Base-by-base conservation (phyloP, 2,888 invertebrate genomes). In the Parascotia fuliginaria region DNA sequence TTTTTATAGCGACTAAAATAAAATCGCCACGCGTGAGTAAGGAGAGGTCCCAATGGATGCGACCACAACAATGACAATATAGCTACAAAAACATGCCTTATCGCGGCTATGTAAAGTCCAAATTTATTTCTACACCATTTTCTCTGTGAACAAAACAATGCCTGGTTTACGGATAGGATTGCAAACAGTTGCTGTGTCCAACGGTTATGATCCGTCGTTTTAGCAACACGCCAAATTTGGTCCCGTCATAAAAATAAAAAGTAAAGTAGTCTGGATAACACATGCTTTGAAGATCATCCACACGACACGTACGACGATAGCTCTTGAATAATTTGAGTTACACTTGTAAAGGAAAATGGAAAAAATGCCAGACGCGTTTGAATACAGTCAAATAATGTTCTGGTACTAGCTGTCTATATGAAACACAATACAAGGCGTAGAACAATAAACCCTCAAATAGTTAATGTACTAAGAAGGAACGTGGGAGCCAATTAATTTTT, bases 401-500 rank as follows among this genome's bases (percentile, higher is more conserved):
- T 42, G 13, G 37, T 24, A 15, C 41, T 38, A 42, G 22, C 40
- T 52, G 59, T 49, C 45, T 69, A 65, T 68, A 65, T 43, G 42
- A 53, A 49, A 29, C 36, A 62, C 57, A 52, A 64, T 60, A 64
- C 46, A 65, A 58, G 58, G 55, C 64, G 56, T 65, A 63, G 61
- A 71, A 67, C 56, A 71, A 84, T 87, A 88, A 85, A 81, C 76
- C 73, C 60, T 74, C 70, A 79, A 81, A 85, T 79, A 84, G 76
- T 73, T 82, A 85, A 84, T 82, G 84, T 81, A 82, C 81, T 83
- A 81, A 84, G 83, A 80, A 87, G 81, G 78, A 81, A 72, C 81
- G 80, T 81, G 79, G 81, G 79, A 81, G 85, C 86, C 89, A 91
- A 91, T 91, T 90, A 91, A 88, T 89, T 89, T 90, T 88, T 87